A percentile compares a stretch with the other conserved stretches of the same genome.
phyloP scores from a whole-genome alignment of 1,140 invertebrate genomes.

The Brachionus manjavacas region DNA sequence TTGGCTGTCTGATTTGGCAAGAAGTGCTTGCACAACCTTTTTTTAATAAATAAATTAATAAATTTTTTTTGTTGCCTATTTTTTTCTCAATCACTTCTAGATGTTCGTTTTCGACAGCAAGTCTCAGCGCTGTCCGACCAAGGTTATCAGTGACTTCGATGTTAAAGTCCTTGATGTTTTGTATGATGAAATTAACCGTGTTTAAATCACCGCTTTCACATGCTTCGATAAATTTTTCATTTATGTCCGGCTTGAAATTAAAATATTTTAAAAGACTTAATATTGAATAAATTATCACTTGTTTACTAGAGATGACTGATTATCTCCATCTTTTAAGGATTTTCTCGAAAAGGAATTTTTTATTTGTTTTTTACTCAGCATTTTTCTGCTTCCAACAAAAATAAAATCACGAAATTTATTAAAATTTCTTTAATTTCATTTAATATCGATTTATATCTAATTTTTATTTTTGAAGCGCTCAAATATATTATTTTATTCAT shows the following conservation, averaged over 20 bases:
- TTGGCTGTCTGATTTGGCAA: conserved; percentile 50
- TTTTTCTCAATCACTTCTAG: conserved; percentile 47
- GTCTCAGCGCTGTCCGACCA: conserved; percentile 49
- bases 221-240: conserved; percentile 35
- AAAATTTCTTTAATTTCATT: neutral
- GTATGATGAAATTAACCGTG: conserved; percentile 48
- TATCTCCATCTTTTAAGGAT: neutral
- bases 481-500: too few species aligned
- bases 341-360: conserved; percentile 32
- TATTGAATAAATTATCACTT: neutral
- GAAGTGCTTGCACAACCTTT: conserved; percentile 49
- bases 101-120: conserved; percentile 54
- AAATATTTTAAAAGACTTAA: neutral
- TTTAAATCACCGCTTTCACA: conserved; percentile 39
- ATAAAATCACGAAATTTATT: neutral
- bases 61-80: neutral
- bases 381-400: neutral
- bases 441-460: neutral
- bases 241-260: conserved; percentile 29
- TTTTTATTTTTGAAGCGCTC: too few species aligned
- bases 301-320: neutral
- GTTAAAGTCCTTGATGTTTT: conserved; percentile 49
- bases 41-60: too few species aligned
- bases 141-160: conserved; percentile 52
- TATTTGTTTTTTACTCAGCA: conserved; percentile 31